Percentiles rank a stretch among this genome's conserved stretches.
Evolutionary conservation across 2,797 vertebrate species (phyloP).

Genomic region (Jordanella pulchra): DNA sequence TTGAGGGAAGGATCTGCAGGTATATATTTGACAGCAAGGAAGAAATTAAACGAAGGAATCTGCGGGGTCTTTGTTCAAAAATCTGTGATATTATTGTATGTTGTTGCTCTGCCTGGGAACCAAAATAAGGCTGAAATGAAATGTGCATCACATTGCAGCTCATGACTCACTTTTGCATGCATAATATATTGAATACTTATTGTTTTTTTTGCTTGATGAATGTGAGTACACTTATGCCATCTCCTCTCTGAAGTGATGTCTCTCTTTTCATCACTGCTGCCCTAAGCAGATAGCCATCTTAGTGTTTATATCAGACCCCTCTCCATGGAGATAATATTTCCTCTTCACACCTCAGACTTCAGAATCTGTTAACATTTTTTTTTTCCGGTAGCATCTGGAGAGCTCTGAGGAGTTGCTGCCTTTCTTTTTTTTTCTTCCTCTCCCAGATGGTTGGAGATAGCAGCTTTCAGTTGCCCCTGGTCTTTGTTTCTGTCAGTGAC

Average conservation of each 20-base stretch:
- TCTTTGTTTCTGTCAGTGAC: slow-evolving; percentile 61
- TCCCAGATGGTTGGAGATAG: slow-evolving; percentile 62
- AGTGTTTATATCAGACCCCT: slow-evolving; percentile 28
- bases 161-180: slow-evolving; percentile 38
- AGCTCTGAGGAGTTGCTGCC: slow-evolving; percentile 32
- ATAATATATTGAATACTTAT: slow-evolving; percentile 40
- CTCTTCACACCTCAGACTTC: slow-evolving; percentile 20
- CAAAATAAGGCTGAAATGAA: slow-evolving; percentile 38
- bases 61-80: slow-evolving; percentile 38
- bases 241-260: slow-evolving; percentile 16
- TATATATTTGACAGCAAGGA: slow-evolving; percentile 36
- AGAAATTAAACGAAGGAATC: slow-evolving; percentile 48
- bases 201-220: slow-evolving; percentile 34
- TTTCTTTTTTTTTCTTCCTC: slow-evolving; percentile 24
- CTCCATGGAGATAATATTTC: slow-evolving; percentile 18
- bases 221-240: slow-evolving; percentile 22
- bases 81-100: slow-evolving; percentile 33
- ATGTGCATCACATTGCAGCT: slow-evolving; percentile 42
- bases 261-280: slow-evolving; percentile 40
- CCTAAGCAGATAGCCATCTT: slow-evolving; percentile 45
- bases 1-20: slow-evolving; percentile 46
- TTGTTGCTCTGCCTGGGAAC: slow-evolving; percentile 37
- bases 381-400: slow-evolving; percentile 27
- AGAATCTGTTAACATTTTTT: slow-evolving; percentile 26
- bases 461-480: slow-evolving; percentile 50